Conservation (phyloP, 2,888 invertebrate genomes). For the Acanthosepion pharaonis region DNA sequence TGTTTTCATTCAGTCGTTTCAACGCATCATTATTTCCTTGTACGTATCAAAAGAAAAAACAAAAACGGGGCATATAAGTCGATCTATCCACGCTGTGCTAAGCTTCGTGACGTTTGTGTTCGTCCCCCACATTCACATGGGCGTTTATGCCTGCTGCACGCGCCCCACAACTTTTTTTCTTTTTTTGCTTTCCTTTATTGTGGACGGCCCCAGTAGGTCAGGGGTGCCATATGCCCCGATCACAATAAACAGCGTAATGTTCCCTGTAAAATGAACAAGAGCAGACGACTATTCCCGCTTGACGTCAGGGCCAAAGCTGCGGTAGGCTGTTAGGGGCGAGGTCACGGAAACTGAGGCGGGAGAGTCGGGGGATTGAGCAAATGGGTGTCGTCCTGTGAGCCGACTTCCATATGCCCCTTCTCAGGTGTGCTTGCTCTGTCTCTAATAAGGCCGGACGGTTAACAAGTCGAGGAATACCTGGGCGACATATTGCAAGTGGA, state of each 20-base stretch:
- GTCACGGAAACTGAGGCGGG: not conserved
- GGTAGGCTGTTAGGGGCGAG: not conserved
- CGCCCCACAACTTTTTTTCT: not conserved
- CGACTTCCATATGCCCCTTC: not conserved
- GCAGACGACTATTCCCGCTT: not conserved
- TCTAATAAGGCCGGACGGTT: not conserved
- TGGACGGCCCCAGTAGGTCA: not conserved
- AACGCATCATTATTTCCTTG: no score
- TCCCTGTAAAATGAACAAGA: not conserved
- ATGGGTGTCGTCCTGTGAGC: not conserved
- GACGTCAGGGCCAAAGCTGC: not conserved
- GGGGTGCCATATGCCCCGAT: slow-evolving; percentile 33
- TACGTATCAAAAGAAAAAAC: no score
- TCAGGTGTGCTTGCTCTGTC: not conserved
- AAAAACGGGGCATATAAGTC: no score
- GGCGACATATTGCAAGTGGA: not conserved
- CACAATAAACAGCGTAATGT: not conserved
- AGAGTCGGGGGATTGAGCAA: not conserved
- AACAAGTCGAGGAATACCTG: not conserved
- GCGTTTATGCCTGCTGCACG: not conserved
- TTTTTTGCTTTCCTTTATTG: not conserved
- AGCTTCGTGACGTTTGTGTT: not conserved
- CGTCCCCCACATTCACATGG: not conserved
- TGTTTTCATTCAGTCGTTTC: no score
- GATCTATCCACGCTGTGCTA: no score